Conservation (phyloP, 2,797 vertebrate genomes). For the Cephalopachus bancanus region DNA sequence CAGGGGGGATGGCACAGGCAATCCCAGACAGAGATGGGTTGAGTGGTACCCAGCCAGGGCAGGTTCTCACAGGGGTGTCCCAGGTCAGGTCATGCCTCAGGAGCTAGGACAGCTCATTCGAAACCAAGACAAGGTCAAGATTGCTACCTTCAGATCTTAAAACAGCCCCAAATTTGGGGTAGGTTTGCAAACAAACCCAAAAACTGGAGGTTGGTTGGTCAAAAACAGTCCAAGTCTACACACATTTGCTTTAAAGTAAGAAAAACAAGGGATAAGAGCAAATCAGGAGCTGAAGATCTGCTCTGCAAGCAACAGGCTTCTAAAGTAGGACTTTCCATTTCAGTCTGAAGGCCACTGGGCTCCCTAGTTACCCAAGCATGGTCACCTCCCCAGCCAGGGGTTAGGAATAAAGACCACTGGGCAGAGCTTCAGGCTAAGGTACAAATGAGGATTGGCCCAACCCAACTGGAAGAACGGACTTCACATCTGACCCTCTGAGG, state of each 20-base stretch:
- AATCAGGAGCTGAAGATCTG: rapidly evolving
- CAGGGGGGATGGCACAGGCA: no score
- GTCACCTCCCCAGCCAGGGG: background rate
- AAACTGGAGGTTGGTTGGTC: background rate
- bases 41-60: rapidly evolving
- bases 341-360: no score
- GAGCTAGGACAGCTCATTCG: background rate
- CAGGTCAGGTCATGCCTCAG: rapidly evolving
- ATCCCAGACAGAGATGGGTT: background rate
- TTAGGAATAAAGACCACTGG: background rate
- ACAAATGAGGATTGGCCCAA: background rate
- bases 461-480: no score
- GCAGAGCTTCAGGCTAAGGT: background rate
- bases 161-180: background rate
- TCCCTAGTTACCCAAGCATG: background rate
- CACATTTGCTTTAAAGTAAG: no score
- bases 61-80: background rate
- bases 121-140: background rate
- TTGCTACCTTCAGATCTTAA: background rate
- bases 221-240: background rate
- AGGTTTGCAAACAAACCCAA: background rate
- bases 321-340: no score
- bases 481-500: background rate
- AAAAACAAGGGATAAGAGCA: background rate
- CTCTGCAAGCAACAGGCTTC: background rate